Base-by-base conservation (phyloP, 1,140 invertebrate genomes). In the Lethocerus indicus region DNA sequence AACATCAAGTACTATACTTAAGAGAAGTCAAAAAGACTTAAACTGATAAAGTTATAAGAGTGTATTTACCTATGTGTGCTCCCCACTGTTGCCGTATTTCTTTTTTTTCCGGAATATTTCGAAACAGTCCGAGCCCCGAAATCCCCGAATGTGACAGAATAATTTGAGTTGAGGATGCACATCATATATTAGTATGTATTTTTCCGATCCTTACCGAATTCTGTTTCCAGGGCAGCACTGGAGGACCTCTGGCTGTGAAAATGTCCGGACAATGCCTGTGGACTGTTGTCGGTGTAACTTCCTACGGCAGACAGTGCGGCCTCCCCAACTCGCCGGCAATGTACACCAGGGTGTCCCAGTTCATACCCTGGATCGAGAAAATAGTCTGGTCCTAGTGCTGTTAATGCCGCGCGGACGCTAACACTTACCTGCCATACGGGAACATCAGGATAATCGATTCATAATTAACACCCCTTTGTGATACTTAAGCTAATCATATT, bases 301-400 rank as follows among this genome's bases (percentile, higher is more conserved):
- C 71, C 20, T 59, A 71, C 35, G 72, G 72, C 39, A 59, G 58
- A 52, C 9, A 56, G 1, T 72, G 70, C 39, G 71, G 69, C 14
- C 60, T 51, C 25, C 51, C 54, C 0, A 58, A 59, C 20, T 47
- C 58, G 40, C 72, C 73, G 7, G 72, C 67, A 3, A 60, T 78
- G 12, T 78, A 76, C 55, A 72, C 74, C 14, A 63, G 67, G 49
- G 69, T 77, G 3, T 66, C 65, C 9, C 36, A 67, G 44, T 77
- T 73, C 51, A 20, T 74, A 0, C 56, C 66, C 7, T 78, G 74
- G 74, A 71, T 77, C 49, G 69, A 72, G 54, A 56, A 49, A 14
- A 58, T 55, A 24, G 59, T 60, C 35, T 60, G 59, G 59, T 48
- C 53, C 21, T 32, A 47, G 28, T 43, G n/a, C n/a, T n/a, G n/a